Conservation (phyloP, 1,140 invertebrate species). For the Gonatopus flavifemur region DNA sequence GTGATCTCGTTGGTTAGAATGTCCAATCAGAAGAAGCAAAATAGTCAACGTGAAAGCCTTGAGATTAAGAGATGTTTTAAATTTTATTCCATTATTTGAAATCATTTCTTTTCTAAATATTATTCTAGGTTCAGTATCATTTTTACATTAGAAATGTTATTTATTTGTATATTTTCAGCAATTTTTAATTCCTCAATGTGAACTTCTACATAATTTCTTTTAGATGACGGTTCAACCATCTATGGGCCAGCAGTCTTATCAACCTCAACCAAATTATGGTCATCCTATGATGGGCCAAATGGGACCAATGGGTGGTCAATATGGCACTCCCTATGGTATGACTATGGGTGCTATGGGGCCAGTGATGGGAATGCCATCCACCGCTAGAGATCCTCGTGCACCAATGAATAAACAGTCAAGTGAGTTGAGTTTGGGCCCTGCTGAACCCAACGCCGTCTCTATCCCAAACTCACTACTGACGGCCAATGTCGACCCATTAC, state of each 20-base stretch:
- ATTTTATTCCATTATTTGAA: too few relatives aligned
- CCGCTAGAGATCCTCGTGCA: constrained; percentile 50
- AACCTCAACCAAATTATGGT: constrained; percentile 54
- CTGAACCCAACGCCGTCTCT: constrained; percentile 55
- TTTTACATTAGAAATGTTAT: too few relatives aligned
- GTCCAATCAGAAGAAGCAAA: too few relatives aligned
- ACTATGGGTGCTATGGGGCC: constrained; percentile 66
- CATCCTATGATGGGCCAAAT: constrained; percentile 62
- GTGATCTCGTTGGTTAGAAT: too few relatives aligned
- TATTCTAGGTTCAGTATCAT: too few relatives aligned
- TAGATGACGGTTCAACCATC: constrained; percentile 72
- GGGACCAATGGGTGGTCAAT: constrained; percentile 56
- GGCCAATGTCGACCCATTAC: constrained; percentile 60
- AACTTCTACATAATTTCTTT: constrained; percentile 17
- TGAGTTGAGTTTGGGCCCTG: constrained; percentile 69
- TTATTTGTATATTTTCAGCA: background rate
- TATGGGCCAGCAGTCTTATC: constrained; percentile 59
- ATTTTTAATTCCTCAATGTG: background rate
- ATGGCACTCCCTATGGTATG: constrained; percentile 52
- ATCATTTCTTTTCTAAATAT: too few relatives aligned
- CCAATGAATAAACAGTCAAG: constrained; percentile 70
- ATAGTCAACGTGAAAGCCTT: too few relatives aligned
- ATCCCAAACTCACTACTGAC: constrained; percentile 48
- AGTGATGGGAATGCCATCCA: constrained; percentile 58
- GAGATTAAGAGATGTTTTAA: too few relatives aligned